Evolutionary conservation across 2,888 invertebrate species (phyloP).

Genomic region (Drepanosiphum platanoidis): DNA sequence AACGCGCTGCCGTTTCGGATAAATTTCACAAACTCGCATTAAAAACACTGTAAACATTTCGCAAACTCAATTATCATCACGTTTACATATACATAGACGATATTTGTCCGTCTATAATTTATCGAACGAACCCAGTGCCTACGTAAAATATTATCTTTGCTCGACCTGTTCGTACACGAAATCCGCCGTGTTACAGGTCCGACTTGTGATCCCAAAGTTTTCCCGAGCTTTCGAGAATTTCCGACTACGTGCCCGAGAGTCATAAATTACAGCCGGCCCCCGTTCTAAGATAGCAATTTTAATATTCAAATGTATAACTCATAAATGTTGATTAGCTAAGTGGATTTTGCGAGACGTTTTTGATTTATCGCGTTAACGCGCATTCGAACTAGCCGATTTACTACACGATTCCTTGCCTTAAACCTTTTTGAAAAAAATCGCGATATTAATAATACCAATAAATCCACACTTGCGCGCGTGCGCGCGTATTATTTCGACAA

Average conservation of each 20-base stretch:
- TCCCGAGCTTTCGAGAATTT: slow-evolving; percentile 1
- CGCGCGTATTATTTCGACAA: no score
- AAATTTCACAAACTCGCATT: no score
- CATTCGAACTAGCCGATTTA: background rate
- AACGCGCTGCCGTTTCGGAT: no score
- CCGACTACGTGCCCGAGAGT: background rate
- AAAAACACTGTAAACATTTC: no score
- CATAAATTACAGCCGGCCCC: background rate
- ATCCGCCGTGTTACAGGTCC: background rate
- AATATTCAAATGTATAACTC: slow-evolving; percentile 21
- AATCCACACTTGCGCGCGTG: no score
- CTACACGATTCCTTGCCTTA: background rate
- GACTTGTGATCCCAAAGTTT: slow-evolving; percentile 11
- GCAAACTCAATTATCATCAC: no score
- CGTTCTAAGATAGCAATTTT: slow-evolving; percentile 2
- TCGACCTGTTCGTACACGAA: background rate
- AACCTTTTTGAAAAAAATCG: background rate
- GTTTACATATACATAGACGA: no score
- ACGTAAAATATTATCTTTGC: background rate
- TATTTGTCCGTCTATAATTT: background rate
- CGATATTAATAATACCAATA: slow-evolving; percentile 2
- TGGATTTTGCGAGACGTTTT: slow-evolving; percentile 20
- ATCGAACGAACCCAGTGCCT: background rate
- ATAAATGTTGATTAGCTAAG: slow-evolving; percentile 41
- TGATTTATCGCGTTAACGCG: slow-evolving; percentile 34